Conservation (phyloP, 2,888 invertebrate species). For the Eulithis prunata region DNA sequence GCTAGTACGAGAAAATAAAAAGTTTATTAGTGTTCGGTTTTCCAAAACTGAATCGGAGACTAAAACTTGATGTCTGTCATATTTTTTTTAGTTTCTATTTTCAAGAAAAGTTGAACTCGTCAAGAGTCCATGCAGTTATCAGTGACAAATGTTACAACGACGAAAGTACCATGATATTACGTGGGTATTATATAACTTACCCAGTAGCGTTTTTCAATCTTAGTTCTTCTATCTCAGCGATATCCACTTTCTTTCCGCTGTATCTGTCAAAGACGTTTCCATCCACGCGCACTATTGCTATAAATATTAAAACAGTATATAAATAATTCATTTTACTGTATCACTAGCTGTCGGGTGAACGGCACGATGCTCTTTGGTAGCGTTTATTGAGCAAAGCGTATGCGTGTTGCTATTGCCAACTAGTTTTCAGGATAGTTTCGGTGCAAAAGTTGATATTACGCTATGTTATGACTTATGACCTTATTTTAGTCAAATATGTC, state of each 20-base stretch:
- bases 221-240: constrained; percentile 49
- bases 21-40: too few species aligned
- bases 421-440: constrained; percentile 1
- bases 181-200: constrained; percentile 54
- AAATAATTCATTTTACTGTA: constrained; percentile 52
- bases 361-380: constrained; percentile 38
- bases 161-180: neutral
- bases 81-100: too few species aligned
- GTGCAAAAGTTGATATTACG: neutral
- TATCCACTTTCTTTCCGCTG: constrained; percentile 60
- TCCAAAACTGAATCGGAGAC: too few species aligned
- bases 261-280: constrained; percentile 58
- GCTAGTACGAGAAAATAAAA: too few species aligned
- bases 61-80: too few species aligned
- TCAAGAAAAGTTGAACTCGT: too few species aligned
- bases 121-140: too few species aligned
- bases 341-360: constrained; percentile 26
- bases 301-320: constrained; percentile 49
- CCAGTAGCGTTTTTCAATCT: constrained; percentile 51
- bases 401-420: constrained; percentile 21
- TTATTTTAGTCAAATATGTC: too few species aligned
- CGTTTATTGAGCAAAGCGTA: constrained; percentile 37
- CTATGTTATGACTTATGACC: too few species aligned
- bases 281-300: constrained; percentile 48
- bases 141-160: neutral